A percentile compares a stretch with the other conserved stretches of the same genome.
Evolutionary conservation across 2,797 vertebrate species (phyloP).

Genomic region (Notoglanidium macrostoma): DNA sequence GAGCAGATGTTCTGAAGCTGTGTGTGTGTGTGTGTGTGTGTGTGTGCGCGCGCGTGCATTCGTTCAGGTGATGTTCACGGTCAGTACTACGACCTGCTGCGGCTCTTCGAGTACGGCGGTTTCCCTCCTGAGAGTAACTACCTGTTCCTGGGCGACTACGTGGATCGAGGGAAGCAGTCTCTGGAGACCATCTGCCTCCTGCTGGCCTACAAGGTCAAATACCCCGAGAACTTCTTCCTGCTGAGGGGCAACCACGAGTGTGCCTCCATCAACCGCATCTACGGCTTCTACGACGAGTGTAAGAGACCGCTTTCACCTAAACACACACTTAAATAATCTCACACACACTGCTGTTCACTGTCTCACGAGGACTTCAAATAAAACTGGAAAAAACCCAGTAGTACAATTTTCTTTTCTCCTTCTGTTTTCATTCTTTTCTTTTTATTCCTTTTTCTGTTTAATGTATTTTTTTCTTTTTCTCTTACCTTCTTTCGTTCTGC

Average conservation of each 20-base stretch:
- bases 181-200: slow-evolving; percentile 97
- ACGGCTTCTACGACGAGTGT: slow-evolving; percentile 97
- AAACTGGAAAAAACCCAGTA: not conserved
- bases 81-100: slow-evolving; percentile 82
- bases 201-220: slow-evolving; percentile 97
- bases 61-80: slow-evolving; percentile 80
- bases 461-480: not conserved
- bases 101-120: slow-evolving; percentile 82
- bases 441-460: not conserved
- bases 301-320: too few species aligned
- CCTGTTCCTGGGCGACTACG: slow-evolving; percentile 94
- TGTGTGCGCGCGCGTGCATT: slow-evolving; percentile 46
- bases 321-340: not conserved
- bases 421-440: not conserved
- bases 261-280: slow-evolving; percentile 97
- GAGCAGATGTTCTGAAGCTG: not conserved
- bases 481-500: not conserved
- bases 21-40: not conserved
- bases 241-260: slow-evolving; percentile 95
- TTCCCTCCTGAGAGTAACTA: slow-evolving; percentile 89
- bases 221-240: slow-evolving; percentile 98
- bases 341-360: not conserved
- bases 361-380: not conserved
- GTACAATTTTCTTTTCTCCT: not conserved
- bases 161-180: slow-evolving; percentile 94